phyloP scores from a whole-genome alignment of 2,113 vertebrate genomes.

The Vombatus ursinus region DNA sequence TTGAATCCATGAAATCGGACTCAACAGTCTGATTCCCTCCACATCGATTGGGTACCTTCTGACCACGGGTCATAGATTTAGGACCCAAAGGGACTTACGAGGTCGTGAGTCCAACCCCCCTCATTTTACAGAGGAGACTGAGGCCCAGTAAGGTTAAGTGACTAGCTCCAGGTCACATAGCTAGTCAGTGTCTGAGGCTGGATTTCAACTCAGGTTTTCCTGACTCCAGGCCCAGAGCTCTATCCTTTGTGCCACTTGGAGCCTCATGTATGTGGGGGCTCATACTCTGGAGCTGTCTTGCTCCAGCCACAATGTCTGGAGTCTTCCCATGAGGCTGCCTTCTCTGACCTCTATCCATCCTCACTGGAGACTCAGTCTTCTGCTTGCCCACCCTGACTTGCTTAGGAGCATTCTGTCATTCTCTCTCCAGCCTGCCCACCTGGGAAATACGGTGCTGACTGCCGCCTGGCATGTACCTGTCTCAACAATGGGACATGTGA shows the following conservation, averaged over 20 bases:
- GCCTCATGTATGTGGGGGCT: neutral
- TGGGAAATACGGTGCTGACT: constrained; percentile 88
- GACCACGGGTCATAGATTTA: no score
- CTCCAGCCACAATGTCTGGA: rapidly evolving
- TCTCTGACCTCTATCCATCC: rapidly evolving
- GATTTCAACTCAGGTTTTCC: neutral
- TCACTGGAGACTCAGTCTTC: rapidly evolving
- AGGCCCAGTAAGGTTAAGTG: neutral
- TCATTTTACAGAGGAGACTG: no score
- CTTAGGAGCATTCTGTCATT: rapidly evolving
- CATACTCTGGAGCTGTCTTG: rapidly evolving
- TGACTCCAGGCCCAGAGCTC: neutral
- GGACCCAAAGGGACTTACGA: no score
- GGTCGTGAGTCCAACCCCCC: no score
- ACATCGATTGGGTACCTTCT: no score
- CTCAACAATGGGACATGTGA: constrained; percentile 87
- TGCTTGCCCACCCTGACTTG: rapidly evolving
- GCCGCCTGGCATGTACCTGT: constrained; percentile 88
- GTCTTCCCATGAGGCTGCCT: rapidly evolving
- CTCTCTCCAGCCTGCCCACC: constrained; percentile 85
- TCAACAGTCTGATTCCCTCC: no score
- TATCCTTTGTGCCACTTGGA: neutral
- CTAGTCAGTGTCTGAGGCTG: neutral
- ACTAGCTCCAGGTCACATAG: neutral
- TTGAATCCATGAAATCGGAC: no score